Percentiles rank a stretch among this genome's conserved stretches.
Evolutionary conservation across 2,888 invertebrate species (phyloP).

Genomic region (Hofmannophila pseudospretella): DNA sequence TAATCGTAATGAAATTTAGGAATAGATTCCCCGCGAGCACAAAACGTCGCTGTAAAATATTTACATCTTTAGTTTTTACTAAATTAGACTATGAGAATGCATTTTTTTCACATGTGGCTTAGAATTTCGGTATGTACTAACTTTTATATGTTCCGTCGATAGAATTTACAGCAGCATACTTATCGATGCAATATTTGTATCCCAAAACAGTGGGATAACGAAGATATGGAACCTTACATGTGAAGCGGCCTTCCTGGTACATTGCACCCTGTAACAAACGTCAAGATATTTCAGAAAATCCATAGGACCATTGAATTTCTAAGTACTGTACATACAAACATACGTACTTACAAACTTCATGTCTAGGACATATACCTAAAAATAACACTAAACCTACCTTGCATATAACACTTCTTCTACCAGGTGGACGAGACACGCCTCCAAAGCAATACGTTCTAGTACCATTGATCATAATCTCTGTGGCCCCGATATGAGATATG

Average conservation of each 20-base stretch:
- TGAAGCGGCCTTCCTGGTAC: constrained; percentile 66
- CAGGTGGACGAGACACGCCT: constrained; percentile 62
- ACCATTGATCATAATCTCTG: constrained; percentile 71
- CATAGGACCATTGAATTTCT: too few relatives aligned
- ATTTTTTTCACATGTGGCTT: too few relatives aligned
- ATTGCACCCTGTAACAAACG: constrained; percentile 53
- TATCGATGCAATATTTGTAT: constrained; percentile 63
- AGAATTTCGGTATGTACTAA: constrained; percentile 27
- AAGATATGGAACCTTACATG: constrained; percentile 59
- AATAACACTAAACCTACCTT: constrained; percentile 35
- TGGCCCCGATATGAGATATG: constrained; percentile 66
- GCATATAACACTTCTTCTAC: constrained; percentile 62
- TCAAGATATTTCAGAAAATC: too few relatives aligned
- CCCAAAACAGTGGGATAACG: constrained; percentile 56
- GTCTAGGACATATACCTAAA: too few relatives aligned
- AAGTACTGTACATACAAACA: too few relatives aligned
- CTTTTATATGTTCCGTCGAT: constrained; percentile 63
- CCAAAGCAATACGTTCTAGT: constrained; percentile 67
- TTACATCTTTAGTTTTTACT: too few relatives aligned
- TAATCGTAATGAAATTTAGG: constrained; percentile 71
- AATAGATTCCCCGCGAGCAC: constrained; percentile 54
- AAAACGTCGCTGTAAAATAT: constrained; percentile 46
- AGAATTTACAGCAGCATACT: constrained; percentile 56
- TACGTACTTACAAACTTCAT: too few relatives aligned
- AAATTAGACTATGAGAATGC: not conserved